Conservation (phyloP, 2,113 vertebrate species). For the Prinia subflava region DNA sequence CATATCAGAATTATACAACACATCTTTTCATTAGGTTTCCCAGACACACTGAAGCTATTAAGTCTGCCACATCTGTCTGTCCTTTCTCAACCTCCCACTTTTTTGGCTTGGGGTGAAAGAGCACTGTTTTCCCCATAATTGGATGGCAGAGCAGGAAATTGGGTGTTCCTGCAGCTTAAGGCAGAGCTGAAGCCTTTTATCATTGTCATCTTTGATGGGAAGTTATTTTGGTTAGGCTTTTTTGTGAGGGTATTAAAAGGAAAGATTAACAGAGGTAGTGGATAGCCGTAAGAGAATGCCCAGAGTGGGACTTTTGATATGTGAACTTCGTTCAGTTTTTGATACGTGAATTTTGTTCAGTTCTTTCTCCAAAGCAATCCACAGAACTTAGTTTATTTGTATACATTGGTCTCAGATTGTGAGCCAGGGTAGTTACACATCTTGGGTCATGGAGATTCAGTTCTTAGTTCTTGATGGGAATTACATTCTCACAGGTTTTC, state of each 20-base stretch:
- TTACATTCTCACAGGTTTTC: background rate
- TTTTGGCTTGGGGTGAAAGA: constrained; percentile 7
- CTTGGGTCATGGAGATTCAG: background rate
- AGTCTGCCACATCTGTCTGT: constrained; percentile 22
- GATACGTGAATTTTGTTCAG: background rate
- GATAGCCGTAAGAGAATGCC: background rate
- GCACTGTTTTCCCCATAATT: background rate
- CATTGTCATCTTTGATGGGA: background rate
- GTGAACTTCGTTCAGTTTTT: background rate
- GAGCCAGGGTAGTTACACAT: background rate
- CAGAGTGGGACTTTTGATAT: background rate
- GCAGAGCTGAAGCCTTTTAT: background rate
- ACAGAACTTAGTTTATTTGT: background rate
- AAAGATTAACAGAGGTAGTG: background rate
- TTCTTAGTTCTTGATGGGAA: background rate
- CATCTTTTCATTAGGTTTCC: background rate
- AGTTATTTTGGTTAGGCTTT: background rate
- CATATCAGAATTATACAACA: background rate
- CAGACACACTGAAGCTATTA: background rate
- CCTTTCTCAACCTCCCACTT: constrained; percentile 18
- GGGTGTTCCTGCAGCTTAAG: background rate
- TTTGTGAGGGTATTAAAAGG: background rate
- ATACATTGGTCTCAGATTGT: background rate
- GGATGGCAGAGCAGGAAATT: background rate
- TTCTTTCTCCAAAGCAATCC: background rate